phyloP scores from a whole-genome alignment of 2,113 vertebrate genomes.

The Gymnobelideus leadbeateri region DNA sequence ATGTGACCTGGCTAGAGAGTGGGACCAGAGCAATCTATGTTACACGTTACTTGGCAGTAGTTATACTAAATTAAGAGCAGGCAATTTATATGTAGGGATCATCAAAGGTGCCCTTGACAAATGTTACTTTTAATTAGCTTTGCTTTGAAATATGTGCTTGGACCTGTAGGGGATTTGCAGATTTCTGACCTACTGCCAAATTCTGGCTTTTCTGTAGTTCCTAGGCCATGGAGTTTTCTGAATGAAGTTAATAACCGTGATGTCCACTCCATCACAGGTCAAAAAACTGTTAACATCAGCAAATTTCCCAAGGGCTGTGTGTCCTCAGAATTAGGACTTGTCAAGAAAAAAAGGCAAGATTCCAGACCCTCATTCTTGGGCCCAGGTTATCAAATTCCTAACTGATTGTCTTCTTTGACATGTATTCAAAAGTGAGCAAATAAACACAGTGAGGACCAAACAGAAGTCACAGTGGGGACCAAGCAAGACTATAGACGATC shows the following conservation, averaged over 20 bases:
- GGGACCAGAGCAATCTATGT: not conserved
- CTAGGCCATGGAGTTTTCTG: conserved; percentile 64
- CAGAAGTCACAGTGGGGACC: not conserved
- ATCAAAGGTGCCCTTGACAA: not conserved
- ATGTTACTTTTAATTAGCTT: not conserved
- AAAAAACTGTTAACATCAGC: conserved; percentile 53
- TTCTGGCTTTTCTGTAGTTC: conserved; percentile 15
- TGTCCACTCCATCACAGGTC: conserved; percentile 37
- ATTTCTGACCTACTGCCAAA: not conserved
- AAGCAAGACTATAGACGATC: not conserved
- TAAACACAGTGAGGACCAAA: not conserved
- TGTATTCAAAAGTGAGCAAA: conserved; percentile 11
- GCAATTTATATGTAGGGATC: not conserved
- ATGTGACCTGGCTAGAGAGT: not conserved
- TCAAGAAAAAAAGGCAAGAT: conserved; percentile 70
- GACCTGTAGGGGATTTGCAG: not conserved
- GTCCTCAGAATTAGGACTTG: conserved; percentile 47
- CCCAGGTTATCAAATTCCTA: conserved; percentile 13
- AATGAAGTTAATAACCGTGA: conserved; percentile 33
- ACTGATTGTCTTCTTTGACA: not conserved
- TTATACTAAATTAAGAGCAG: not conserved
- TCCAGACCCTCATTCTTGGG: conserved; percentile 48
- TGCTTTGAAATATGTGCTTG: not conserved
- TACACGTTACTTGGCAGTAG: not conserved
- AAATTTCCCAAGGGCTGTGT: conserved; percentile 32